Conservation (phyloP, 2,888 invertebrate genomes). For the Xestia xanthographa region DNA sequence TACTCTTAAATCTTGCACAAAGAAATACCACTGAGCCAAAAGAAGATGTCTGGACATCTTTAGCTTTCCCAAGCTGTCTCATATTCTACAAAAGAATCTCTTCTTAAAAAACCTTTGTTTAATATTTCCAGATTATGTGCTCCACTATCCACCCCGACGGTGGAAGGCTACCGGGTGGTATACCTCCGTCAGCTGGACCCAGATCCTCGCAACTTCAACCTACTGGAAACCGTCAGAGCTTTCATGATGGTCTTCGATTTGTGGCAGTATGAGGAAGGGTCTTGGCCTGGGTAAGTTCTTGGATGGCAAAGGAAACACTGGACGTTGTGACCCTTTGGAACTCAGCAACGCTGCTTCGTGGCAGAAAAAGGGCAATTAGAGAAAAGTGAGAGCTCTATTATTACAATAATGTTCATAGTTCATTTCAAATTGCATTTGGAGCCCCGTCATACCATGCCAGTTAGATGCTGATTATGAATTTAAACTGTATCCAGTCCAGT, state of each 20-base stretch:
- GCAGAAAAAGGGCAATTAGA: not conserved
- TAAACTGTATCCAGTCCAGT: not conserved
- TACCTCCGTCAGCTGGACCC: conserved; percentile 89
- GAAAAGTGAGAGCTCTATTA: not conserved
- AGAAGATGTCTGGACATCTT: not conserved
- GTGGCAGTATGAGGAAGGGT: conserved; percentile 91
- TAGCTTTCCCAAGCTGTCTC: not conserved
- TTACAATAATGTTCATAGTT: not conserved
- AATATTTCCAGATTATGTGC: conserved; percentile 75
- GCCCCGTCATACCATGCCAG: not conserved
- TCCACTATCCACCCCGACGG: conserved; percentile 81
- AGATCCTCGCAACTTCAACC: conserved; percentile 91
- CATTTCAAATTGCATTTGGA: not conserved
- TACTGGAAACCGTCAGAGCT: conserved; percentile 85
- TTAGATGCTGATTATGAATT: not conserved
- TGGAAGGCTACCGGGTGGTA: conserved; percentile 90
- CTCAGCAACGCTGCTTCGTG: not conserved
- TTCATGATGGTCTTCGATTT: conserved; percentile 90
- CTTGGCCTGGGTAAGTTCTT: conserved; percentile 89
- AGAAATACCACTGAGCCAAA: not conserved
- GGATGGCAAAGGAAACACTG: not conserved
- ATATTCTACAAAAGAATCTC: not conserved
- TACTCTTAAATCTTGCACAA: not conserved
- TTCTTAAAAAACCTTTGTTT: not conserved
- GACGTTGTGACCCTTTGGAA: not conserved